Base-by-base conservation (phyloP, 2,888 invertebrate species). In the Lottia gigantea region DNA sequence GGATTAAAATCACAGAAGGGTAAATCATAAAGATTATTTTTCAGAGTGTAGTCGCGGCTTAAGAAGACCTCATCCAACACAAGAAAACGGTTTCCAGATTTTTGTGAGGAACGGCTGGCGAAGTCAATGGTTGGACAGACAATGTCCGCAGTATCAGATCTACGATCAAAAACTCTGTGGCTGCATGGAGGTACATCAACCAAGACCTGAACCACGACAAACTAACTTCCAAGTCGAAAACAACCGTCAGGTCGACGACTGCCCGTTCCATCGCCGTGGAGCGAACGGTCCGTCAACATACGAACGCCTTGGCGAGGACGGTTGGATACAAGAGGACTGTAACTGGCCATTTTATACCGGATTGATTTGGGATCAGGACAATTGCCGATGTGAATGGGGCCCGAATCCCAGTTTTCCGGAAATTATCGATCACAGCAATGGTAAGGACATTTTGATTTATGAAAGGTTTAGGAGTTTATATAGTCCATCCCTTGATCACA, bases 331-430 rank as follows among this genome's bases (percentile, higher is more conserved):
- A 15, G 71, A 72, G 40, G 75, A 77, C 71, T 77, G 77, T 26
- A 77, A 77, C 71, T 77, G 74, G 73, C 77, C 77, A 0, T 74
- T 74, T 68, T 73, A 77, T 64, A 68, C 72, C 2, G 79, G 79
- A 7, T 76, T 82, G n/a, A 68, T 82, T 19, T 82, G 82, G 82
- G 74, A 74, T 47, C 82, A 82, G 68, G 78, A 71, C 15, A 66
- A 74, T 3, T 82, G 82, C 62, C 65, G 76, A 11, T 82, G 82
- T 72, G 82, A 75, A 49, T 77, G 77, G 77, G 77, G 77, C 12
- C 73, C 75, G 26, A 71, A 77, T 62, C 61, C 73, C 2, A 71
- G 72, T 46, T 62, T 62, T 61, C 68, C 68, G 1, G 23, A 55
- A 14, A 19, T 55, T 19, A 23, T 55, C 8, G 55, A 55, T 23